Evolutionary conservation across 2,797 vertebrate species (phyloP).

Genomic region (Acrossocheilus fasciatus): DNA sequence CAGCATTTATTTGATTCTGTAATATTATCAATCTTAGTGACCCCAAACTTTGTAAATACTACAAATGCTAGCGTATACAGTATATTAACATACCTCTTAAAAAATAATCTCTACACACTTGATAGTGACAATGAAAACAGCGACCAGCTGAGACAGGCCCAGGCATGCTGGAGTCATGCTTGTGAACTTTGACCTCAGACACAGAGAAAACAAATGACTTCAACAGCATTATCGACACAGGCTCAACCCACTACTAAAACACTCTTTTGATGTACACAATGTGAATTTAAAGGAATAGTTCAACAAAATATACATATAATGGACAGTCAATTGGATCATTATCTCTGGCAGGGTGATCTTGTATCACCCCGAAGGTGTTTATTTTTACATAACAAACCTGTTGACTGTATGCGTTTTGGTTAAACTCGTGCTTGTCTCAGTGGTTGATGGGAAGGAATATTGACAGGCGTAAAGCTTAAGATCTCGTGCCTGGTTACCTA

Average conservation of each 20-base stretch:
- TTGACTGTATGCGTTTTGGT: not conserved
- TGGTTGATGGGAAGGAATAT: not conserved
- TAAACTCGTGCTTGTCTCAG: not conserved
- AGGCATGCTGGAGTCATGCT: slow-evolving; percentile 1
- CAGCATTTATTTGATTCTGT: too few relatives aligned
- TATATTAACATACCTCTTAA: not conserved
- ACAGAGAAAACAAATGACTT: slow-evolving; percentile 29
- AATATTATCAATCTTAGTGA: not conserved
- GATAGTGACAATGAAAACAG: slow-evolving; percentile 1
- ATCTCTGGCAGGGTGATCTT: not conserved
- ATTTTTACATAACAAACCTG: not conserved
- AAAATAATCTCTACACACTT: not conserved
- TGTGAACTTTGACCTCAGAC: slow-evolving; percentile 25
- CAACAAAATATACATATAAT: not conserved
- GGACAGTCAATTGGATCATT: not conserved
- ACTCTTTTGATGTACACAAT: not conserved
- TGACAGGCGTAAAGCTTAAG: slow-evolving; percentile 21
- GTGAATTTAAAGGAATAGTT: not conserved
- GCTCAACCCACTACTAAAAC: not conserved
- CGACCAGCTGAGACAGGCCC: slow-evolving; percentile 11
- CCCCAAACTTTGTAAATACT: not conserved
- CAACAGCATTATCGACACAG: not conserved
- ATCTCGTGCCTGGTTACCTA: slow-evolving; percentile 40
- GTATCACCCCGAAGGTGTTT: not conserved
- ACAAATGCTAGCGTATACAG: not conserved